phyloP scores from a whole-genome alignment of 2,113 vertebrate species.

The Xiphophorus couchianus region DNA sequence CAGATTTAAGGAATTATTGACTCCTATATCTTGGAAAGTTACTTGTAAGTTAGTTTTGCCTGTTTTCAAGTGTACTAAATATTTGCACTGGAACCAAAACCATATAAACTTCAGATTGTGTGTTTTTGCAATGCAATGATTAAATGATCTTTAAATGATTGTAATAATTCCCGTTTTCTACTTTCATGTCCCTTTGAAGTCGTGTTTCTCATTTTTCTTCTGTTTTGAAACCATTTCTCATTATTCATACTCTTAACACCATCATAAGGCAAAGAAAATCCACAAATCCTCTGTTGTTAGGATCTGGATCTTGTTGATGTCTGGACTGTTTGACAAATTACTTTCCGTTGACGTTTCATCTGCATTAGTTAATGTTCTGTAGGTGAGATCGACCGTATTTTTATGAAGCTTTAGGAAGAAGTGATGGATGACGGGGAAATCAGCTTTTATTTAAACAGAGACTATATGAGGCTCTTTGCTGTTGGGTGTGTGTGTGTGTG shows the following conservation, averaged over 20 bases:
- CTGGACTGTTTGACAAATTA: slow-evolving; percentile 9
- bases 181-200: background rate
- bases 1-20: too few species aligned
- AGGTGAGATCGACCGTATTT: too few species aligned
- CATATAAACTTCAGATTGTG: too few species aligned
- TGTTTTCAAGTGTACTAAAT: too few species aligned
- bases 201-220: background rate
- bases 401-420: background rate
- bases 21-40: too few species aligned
- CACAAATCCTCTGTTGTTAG: background rate
- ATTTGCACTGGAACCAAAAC: too few species aligned
- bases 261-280: background rate
- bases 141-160: background rate
- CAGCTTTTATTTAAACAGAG: slow-evolving; percentile 35
- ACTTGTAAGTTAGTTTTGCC: too few species aligned
- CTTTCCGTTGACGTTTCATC: background rate
- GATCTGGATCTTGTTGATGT: background rate
- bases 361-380: background rate
- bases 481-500: background rate
- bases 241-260: background rate
- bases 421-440: slow-evolving; percentile 36
- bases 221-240: background rate
- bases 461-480: slow-evolving; percentile 17
- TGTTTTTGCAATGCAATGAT: too few species aligned
- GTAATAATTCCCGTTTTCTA: too few species aligned